These are phyloP conservation scores for Aegotheles bennettii DNA, from an alignment of 2,113 vertebrate genomes.

Conservation along the genomic window DNA sequence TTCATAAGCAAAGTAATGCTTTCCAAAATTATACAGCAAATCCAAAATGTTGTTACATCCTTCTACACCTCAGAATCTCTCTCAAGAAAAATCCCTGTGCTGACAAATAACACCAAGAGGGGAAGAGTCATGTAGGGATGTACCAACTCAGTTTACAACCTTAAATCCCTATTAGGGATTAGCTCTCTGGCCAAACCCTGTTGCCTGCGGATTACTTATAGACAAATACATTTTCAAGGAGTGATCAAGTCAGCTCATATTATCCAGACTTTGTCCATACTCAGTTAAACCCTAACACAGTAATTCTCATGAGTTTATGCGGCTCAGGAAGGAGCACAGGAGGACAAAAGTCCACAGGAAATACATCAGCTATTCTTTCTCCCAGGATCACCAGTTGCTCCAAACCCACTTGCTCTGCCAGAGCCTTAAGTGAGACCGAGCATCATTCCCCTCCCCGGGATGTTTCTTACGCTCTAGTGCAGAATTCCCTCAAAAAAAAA, in stretches of 20 bases:
- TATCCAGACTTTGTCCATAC: neutral
- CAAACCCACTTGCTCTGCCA: neutral
- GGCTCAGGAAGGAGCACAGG: neutral
- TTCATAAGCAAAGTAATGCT: neutral
- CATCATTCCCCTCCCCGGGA: rapidly evolving
- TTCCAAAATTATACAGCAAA: neutral
- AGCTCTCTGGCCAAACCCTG: neutral
- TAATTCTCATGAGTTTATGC: neutral
- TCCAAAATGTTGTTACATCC: neutral
- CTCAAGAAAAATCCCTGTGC: neutral
- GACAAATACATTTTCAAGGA: neutral
- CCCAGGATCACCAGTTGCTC: neutral
- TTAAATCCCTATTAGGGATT: neutral
- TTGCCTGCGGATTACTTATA: neutral
- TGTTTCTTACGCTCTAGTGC: neutral
- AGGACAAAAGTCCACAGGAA: neutral
- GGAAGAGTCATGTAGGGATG: neutral
- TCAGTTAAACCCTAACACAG: neutral
- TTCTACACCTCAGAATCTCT: neutral
- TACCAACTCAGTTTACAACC: neutral
- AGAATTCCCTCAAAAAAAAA: neutral
- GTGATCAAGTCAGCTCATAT: neutral
- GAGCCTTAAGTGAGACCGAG: neutral
- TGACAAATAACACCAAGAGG: neutral
- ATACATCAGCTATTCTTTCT: neutral